Base-by-base conservation (phyloP, 2,888 invertebrate genomes). In the Nesidiocoris tenuis region DNA sequence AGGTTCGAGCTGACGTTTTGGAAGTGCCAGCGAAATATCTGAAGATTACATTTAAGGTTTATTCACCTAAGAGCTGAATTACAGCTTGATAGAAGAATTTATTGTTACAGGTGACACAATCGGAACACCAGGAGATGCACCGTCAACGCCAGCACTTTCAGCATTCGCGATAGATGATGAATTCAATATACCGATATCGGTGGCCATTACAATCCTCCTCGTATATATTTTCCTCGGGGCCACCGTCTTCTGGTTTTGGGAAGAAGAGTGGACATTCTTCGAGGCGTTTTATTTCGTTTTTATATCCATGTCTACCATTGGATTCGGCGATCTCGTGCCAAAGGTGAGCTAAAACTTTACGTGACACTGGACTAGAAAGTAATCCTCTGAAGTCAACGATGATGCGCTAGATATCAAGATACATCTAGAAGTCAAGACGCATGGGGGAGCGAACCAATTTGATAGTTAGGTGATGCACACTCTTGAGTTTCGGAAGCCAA, bases 271-370 rank as follows among this genome's bases (percentile, higher is more conserved):
- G 98, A 87, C 88, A n/a, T 93, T 95, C 84, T 92, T 96, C 81
- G 93, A 95, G 77, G 91, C 97, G 0, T 95, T 98, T 83, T 98
- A 98, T 84, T 98, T 98, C 83, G 94, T 98, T 2, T 98, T 98
- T 83, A 94, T 98, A 81, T 96, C 96, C 0, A 93, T 97, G 90
- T 94, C 95, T 0, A 98, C 98, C 0, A 96, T 98, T 76, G 98
- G 98, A n/a, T 93, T 97, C 81, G 96, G 96, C 1, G 96, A 97
- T 85, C 87, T 91, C 78, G 93, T 96, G 0, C 96, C 96, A 0
- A 88, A 91, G 83, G 87, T 87, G 81, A 82, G 79, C 22, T 12
- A 19, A 54, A 17, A 22, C n/a, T n/a, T n/a, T n/a, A n/a, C n/a
- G n/a, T n/a, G n/a, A n/a, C n/a, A n/a, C n/a, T n/a, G n/a, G n/a